Evolutionary conservation across 2,888 invertebrate species (phyloP), one percentile per base, ranked within the genome.

Genomic region (Tachina grossa): DNA sequence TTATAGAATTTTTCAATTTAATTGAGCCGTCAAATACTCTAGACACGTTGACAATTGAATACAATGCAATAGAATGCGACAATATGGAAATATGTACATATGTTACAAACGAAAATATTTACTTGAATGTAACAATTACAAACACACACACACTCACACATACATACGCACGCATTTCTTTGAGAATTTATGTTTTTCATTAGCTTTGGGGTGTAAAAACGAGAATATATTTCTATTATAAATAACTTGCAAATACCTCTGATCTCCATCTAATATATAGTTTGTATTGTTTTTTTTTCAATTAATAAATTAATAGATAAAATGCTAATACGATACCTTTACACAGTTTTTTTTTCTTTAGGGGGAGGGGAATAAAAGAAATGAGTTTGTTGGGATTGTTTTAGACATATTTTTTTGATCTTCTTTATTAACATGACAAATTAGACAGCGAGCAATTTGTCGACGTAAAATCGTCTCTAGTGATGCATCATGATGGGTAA

Each of bases 11-110:
- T 81, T 81, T 81, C 72, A 74, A 63, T 77, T 84, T 84, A 84
- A 84, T 84, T 81, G 84, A 84, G 81, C 81, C 81, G 84, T 84
- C 77, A 84, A 84, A 84, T 77, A 77, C 84, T 74, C 80, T 84
- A 84, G 84, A 84, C 84, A 84, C 84, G 75, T 80, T 80, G 84
- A 84, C 75, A 84, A 72, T 80, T 76, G 71, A 80, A 71, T 71
- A 53, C 43, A 74, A 63, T 63, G 47, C 39, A 47, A 74, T 16
- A 74, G n/a, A 47, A 53, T 49, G 55, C 41, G 51, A 19, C 57
- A 39, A 49, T 13, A 47, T 43, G 45, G 57, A 55, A 61, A 59
- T 41, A 10, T n/a, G 49, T 43, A 55, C 51, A 59, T 41, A 10
- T n/a, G 49, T 43, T 31, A 14, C 68, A 53, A 71, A 45, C 71